phyloP scores from a whole-genome alignment of 2,888 invertebrate genomes.

The Pristionchus japonicus region DNA sequence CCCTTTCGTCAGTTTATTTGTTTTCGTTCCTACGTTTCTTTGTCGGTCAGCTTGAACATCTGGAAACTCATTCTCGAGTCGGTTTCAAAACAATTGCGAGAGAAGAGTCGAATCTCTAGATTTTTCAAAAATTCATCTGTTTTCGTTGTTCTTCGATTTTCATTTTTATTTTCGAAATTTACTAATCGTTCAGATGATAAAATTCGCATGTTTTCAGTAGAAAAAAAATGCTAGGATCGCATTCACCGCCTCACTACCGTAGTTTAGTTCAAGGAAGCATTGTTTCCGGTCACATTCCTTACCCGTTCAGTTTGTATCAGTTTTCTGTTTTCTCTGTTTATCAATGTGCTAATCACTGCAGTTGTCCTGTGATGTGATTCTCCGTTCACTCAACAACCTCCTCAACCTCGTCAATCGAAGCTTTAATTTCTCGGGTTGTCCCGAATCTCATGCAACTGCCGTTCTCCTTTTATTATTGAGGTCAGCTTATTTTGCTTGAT shows the following conservation, averaged over 20 bases:
- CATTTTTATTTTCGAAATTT: no score
- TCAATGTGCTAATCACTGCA: conserved; percentile 23
- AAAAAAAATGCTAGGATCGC: background rate
- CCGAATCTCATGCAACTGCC: conserved; percentile 31
- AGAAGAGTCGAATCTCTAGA: no score
- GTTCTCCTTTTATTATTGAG: conserved; percentile 11
- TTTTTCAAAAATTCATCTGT: background rate
- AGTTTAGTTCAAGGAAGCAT: background rate
- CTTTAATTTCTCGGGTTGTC: conserved; percentile 26
- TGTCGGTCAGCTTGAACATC: background rate
- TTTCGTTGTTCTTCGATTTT: background rate
- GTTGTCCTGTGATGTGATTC: conserved; percentile 29
- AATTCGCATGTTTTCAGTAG: no score
- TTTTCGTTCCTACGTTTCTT: background rate
- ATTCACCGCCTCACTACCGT: background rate
- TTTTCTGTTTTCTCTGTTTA: conserved; percentile 23
- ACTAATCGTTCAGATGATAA: no score
- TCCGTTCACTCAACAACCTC: conserved; percentile 23
- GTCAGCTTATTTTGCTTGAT: conserved; percentile 32
- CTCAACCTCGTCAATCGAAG: conserved; percentile 20
- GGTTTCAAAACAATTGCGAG: background rate
- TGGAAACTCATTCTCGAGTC: background rate
- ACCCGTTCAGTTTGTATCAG: background rate
- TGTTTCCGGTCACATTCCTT: background rate
- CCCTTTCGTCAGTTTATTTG: background rate